Percentiles rank a stretch among this genome's conserved stretches.
Conservation (phyloP, 2,113 vertebrate species). For the Tragelaphus strepsiceros region DNA sequence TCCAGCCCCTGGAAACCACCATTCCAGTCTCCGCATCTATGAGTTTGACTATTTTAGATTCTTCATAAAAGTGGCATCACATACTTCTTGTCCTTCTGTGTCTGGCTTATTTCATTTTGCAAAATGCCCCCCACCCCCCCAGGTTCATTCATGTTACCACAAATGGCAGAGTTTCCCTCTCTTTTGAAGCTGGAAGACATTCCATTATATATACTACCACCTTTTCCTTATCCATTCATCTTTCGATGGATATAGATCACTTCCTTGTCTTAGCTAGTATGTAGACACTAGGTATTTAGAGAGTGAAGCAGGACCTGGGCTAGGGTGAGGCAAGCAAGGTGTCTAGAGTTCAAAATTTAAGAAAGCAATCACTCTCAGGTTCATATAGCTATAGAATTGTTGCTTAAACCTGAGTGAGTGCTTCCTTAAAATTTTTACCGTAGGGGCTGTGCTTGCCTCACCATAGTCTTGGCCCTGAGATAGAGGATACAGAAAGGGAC, state of each 20-base stretch:
- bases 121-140: background rate
- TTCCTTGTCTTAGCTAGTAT: background rate
- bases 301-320: background rate
- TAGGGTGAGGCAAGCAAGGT: background rate
- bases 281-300: background rate
- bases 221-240: background rate
- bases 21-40: background rate
- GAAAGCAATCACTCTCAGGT: background rate
- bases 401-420: background rate
- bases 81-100: background rate
- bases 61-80: too few species aligned
- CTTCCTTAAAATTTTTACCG: background rate
- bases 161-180: background rate
- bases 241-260: background rate
- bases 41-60: background rate
- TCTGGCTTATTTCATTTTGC: background rate
- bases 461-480: background rate
- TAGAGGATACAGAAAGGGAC: background rate
- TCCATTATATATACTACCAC: background rate
- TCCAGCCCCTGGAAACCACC: background rate
- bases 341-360: background rate
- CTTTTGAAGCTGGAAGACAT: background rate
- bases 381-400: background rate
- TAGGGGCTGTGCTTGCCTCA: background rate
- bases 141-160: background rate